Conservation (phyloP, 2,888 invertebrate genomes). For the Cyrtodaria siliqua region DNA sequence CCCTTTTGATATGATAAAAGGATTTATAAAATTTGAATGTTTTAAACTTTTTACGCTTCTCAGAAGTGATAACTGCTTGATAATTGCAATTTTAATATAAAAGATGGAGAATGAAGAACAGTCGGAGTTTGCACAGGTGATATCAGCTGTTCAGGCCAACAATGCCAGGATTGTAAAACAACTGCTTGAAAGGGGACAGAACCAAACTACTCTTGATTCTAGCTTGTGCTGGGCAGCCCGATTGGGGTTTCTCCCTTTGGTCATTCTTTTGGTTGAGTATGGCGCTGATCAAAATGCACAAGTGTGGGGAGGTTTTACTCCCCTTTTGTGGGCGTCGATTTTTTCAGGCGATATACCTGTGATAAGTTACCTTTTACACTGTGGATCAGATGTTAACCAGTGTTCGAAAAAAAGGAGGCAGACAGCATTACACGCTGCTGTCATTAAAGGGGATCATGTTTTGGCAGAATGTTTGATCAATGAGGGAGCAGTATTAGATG, state of each 20-base stretch:
- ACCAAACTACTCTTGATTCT: slow-evolving; percentile 61
- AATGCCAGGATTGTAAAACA: slow-evolving; percentile 36
- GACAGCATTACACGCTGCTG: slow-evolving; percentile 71
- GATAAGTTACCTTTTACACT: slow-evolving; percentile 51
- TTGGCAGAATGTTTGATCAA: slow-evolving; percentile 54
- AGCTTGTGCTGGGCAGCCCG: slow-evolving; percentile 72
- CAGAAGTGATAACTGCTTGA: not conserved
- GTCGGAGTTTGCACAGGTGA: not conserved
- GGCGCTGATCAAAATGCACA: slow-evolving; percentile 66
- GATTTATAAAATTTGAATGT: no score
- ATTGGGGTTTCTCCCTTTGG: slow-evolving; percentile 62
- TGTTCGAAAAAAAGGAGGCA: slow-evolving; percentile 65
- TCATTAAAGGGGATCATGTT: slow-evolving; percentile 61
- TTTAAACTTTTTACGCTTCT: not conserved
- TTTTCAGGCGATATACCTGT: slow-evolving; percentile 62
- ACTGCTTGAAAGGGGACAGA: slow-evolving; percentile 46
- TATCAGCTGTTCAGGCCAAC: slow-evolving; percentile 59
- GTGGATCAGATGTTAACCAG: slow-evolving; percentile 64
- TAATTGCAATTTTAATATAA: not conserved
- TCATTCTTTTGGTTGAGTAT: slow-evolving; percentile 47
- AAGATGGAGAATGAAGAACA: not conserved
- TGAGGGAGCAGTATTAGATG: slow-evolving; percentile 64
- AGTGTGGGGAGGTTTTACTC: slow-evolving; percentile 72
- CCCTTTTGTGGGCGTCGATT: slow-evolving; percentile 70
- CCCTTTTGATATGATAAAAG: no score